These are phyloP conservation scores for Lophura nycthemera DNA, from an alignment of 2,113 vertebrate species.

Conservation along the genomic window DNA sequence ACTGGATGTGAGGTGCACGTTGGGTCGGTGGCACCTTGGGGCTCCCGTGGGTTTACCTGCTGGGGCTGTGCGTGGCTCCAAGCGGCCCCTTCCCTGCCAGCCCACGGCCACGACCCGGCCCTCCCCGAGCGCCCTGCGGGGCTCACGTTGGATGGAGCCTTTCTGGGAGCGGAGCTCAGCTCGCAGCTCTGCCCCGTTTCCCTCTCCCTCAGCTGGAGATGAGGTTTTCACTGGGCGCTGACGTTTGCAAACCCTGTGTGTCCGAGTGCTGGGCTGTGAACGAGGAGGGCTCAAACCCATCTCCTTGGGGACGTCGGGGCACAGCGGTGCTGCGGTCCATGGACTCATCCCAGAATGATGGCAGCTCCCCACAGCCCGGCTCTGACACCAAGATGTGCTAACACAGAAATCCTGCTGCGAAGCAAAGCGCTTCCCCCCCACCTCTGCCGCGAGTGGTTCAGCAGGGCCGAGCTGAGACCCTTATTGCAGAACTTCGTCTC, in stretches of 20 bases:
- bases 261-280: no score
- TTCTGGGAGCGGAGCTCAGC: not conserved
- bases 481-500: not conserved
- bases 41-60: not conserved
- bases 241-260: not conserved
- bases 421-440: not conserved
- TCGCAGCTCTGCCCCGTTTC: not conserved
- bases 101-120: not conserved
- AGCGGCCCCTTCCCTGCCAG: no score
- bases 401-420: not conserved
- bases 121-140: not conserved
- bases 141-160: not conserved
- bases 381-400: no score
- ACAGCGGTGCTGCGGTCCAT: fast-evolving
- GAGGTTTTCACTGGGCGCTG: not conserved
- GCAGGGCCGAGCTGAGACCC: not conserved
- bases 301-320: not conserved
- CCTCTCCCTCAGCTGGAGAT: not conserved
- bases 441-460: no score
- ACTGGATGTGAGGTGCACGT: fast-evolving
- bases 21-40: not conserved
- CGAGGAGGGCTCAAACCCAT: not conserved
- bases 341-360: not conserved
- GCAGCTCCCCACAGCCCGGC: no score
- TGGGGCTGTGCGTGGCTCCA: no score